Evolutionary conservation across 64 coral and sea anemone genomes (phyloP).

Genomic region (Pocillopora verrucosa): DNA sequence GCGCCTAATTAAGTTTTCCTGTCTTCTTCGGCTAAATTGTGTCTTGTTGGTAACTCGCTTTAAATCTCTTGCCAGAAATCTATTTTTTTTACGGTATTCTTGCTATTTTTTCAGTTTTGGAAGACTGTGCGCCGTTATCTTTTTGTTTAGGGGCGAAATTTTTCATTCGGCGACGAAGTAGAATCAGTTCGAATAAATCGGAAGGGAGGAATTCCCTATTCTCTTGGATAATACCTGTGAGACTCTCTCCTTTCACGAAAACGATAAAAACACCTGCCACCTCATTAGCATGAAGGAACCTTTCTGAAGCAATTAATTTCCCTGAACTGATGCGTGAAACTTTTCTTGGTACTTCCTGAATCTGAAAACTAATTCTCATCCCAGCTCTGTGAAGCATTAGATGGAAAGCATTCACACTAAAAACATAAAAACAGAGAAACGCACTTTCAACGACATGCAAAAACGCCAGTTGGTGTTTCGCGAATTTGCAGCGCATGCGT

Average conservation of each 20-base stretch:
- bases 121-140: slow-evolving; percentile 20
- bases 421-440: neutral
- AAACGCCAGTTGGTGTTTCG: neutral
- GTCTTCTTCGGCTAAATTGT: slow-evolving; percentile 33
- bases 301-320: slow-evolving; percentile 39
- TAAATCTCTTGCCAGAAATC: neutral
- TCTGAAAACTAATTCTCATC: slow-evolving; percentile 9
- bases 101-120: neutral
- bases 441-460: neutral
- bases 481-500: slow-evolving; percentile 17
- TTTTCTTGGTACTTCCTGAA: slow-evolving; percentile 34
- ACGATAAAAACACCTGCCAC: slow-evolving; percentile 27
- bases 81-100: neutral
- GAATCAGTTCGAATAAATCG: slow-evolving; percentile 35
- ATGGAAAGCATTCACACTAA: neutral
- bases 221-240: slow-evolving; percentile 42
- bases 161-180: slow-evolving; percentile 15
- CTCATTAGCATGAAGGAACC: slow-evolving; percentile 41
- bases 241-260: slow-evolving; percentile 40
- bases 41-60: neutral
- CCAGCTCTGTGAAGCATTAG: neutral
- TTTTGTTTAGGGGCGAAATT: neutral
- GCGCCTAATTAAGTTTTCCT: slow-evolving; percentile 25
- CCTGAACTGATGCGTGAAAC: slow-evolving; percentile 2
- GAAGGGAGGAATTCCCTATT: slow-evolving; percentile 37